Evolutionary conservation across 1,140 invertebrate species (phyloP), one percentile per base, ranked within the genome.

Genomic region (Neocloeon triangulifer): DNA sequence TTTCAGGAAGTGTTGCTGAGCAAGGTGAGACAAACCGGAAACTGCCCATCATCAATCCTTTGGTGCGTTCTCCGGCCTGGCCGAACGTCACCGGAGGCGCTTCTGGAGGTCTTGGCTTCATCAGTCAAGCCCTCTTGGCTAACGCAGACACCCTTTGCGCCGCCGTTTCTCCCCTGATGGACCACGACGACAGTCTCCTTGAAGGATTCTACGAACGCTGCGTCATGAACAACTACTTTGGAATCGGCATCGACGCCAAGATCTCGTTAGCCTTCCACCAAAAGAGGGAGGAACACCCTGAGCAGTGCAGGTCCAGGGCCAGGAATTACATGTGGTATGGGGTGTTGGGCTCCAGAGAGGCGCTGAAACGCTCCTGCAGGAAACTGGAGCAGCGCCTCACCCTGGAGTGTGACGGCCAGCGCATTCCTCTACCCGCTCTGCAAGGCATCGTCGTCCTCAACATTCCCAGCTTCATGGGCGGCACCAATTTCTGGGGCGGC

Each of bases 141-240:
- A 94, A 94, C 56, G 88, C 88, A n/a, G 88, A 94, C 53, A 84
- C 88, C 8, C 57, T 96, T 1, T 94, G 88, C 58, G 86, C 88
- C 20, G 81, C 86, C 5, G 85, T 84, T 9, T 86, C 84, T 38
- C 86, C 86, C 3, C 55, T 92, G 9, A 84, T 91, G 69, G 84
- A 91, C 53, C 73, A 76, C 0, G 81, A 89, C 52, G 80, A 91
- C 46, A 81, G 82, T 5, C 59, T 82, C 8, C 51, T 85, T 56
- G 81, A 88, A 56, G 84, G 85, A 3, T 94, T 86, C 52, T 77
- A 77, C 41, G 91, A 96, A 54, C 72, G 75, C 39, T 89, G 84
- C 39, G 89, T 96, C 1, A 96, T 98, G 91, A 97, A 96, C 50
- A 96, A 97, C 51, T 98, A 98, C 52, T 97, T 97, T 55, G 92